Evolutionary conservation across 2,888 invertebrate genomes (phyloP).

Genomic region (Mamestra brassicae): DNA sequence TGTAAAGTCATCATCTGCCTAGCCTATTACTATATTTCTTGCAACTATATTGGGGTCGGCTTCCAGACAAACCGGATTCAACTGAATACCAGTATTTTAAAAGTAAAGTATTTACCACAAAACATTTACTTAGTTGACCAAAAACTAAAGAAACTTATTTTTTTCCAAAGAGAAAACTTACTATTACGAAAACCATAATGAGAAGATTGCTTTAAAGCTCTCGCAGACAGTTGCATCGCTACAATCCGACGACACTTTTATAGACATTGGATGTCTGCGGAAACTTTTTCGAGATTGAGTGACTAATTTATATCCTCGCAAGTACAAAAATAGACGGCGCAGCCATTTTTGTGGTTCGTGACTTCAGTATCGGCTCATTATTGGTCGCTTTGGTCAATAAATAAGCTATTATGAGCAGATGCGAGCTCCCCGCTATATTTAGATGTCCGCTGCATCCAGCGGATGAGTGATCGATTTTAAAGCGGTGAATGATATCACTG

Average conservation of each 20-base stretch:
- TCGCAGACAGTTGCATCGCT: too few relatives aligned
- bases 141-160: background rate
- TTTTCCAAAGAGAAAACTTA: too few relatives aligned
- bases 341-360: conserved; percentile 30
- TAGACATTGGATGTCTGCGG: background rate
- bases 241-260: background rate
- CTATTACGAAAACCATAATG: background rate
- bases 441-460: conserved; percentile 43
- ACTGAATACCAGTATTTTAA: too few relatives aligned
- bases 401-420: conserved; percentile 50
- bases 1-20: background rate
- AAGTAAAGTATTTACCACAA: background rate
- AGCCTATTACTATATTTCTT: too few relatives aligned
- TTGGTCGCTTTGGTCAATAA: conserved; percentile 49
- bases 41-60: too few relatives aligned
- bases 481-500: conserved; percentile 52
- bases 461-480: conserved; percentile 51
- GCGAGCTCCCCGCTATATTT: conserved; percentile 42
- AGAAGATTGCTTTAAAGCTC: too few relatives aligned
- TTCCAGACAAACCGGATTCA: too few relatives aligned
- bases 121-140: background rate
- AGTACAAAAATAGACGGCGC: conserved; percentile 14
- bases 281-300: background rate
- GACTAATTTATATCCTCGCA: background rate
- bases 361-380: conserved; percentile 30